Evolutionary conservation across 2,113 vertebrate species (phyloP), one percentile per base, ranked within the genome.

Genomic region (Clarias magur): DNA sequence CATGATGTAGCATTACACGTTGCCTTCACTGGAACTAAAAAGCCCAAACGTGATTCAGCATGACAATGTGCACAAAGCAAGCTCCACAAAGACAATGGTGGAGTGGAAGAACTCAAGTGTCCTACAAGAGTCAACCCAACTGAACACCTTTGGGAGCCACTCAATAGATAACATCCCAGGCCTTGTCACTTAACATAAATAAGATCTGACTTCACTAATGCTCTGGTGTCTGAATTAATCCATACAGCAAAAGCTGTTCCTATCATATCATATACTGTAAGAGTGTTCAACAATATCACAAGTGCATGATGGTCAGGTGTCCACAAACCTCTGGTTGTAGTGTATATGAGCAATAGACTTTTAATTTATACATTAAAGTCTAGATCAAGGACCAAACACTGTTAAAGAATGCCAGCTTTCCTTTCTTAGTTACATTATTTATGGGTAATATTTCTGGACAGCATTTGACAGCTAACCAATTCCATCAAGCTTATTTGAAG

Each of bases 341-440:
- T 3, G 7, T 79, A 56, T 6, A 8, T 78, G 15, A 27, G 6
- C n/a, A 8, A 9, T 79, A 15, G 15, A 56, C 34, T 72, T 56
- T 57, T 54, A 23, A 38, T 60, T 25, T 17, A 42, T 48, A 48
- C 2, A 38, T 38, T 38, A 38, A 38, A 42, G 53, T 10, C 19
- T 4, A 25, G 72, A 75, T 62, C 15, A 42, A 30, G 59, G 84
- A 85, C 84, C 70, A 17, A 85, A 85, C 30, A 48, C 34, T 85
- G 56, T 75, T 59, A 57, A 42, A 62, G 16, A 23, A 73, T 54
- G 65, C 82, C n/a, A 72, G 48, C 48, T 73, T 84, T 75, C 30
- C 30, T 59, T 75, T 38, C 5, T 42, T 30, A 15, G 34, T 25
- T 60, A 60, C 4, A 4, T 59, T 57, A 11, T 23, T 19, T 34